Percentiles rank a stretch among this genome's conserved stretches.
Evolutionary conservation across 1,140 invertebrate genomes (phyloP).

Genomic region (Lepidurus packardi): DNA sequence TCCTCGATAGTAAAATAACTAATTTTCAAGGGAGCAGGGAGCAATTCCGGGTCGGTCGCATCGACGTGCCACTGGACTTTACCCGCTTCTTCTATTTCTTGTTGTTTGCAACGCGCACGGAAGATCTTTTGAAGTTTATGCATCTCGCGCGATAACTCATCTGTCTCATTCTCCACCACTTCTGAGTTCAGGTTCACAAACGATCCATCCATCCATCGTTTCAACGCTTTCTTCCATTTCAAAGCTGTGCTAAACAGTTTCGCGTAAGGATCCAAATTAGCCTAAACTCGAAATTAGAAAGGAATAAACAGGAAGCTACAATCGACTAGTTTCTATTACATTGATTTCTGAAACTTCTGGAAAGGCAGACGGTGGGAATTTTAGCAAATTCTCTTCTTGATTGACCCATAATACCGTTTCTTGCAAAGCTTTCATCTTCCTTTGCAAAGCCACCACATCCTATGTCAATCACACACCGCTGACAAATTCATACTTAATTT

Average conservation of each 20-base stretch:
- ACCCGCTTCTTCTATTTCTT: constrained; percentile 43
- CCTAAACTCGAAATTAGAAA: constrained; percentile 60
- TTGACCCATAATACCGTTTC: constrained; percentile 76
- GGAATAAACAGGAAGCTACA: constrained; percentile 66
- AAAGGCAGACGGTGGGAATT: constrained; percentile 66
- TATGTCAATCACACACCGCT: constrained; percentile 38
- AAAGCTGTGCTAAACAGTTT: constrained; percentile 52
- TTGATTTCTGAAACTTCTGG: constrained; percentile 62
- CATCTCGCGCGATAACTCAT: constrained; percentile 66
- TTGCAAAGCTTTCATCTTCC: constrained; percentile 64
- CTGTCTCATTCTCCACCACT: constrained; percentile 63
- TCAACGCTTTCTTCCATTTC: constrained; percentile 72
- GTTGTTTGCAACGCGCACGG: constrained; percentile 67
- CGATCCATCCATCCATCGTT: constrained; percentile 83
- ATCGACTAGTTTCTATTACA: constrained; percentile 65
- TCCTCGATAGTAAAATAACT: constrained; percentile 61
- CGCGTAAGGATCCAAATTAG: constrained; percentile 49
- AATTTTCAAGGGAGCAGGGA: constrained; percentile 70
- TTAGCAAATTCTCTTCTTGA: constrained; percentile 78
- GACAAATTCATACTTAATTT: constrained; percentile 20
- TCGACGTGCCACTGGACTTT: constrained; percentile 54
- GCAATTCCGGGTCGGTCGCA: constrained; percentile 65
- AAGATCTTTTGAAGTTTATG: constrained; percentile 73
- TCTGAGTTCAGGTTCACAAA: constrained; percentile 73
- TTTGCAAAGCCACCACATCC: constrained; percentile 65